phyloP scores from a whole-genome alignment of 2,888 invertebrate species.

The Hylaea fasciaria region DNA sequence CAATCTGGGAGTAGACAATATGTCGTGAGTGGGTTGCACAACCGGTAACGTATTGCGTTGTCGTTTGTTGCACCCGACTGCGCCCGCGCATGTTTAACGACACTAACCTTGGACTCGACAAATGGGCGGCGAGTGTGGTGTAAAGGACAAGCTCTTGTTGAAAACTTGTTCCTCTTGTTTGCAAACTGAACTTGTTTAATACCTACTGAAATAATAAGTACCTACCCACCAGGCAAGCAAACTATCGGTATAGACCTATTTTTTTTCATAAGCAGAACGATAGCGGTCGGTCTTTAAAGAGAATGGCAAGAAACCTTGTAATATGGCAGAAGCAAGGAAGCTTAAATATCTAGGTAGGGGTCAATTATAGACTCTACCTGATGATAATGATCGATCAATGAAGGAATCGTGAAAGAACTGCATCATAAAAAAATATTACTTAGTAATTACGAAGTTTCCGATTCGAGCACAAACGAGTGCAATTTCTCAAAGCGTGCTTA shows the following conservation, averaged over 20 bases:
- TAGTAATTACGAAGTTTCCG: constrained; percentile 10
- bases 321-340: not conserved
- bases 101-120: constrained; percentile 64
- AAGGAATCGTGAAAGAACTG: constrained; percentile 21
- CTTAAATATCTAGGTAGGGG: not conserved
- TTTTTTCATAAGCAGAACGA: not conserved
- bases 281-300: constrained; percentile 3
- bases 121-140: constrained; percentile 43
- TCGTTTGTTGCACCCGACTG: constrained; percentile 56
- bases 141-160: constrained; percentile 35
- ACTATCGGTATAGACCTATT: not conserved
- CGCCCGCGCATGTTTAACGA: constrained; percentile 56
- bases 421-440: constrained; percentile 7
- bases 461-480: constrained; percentile 18
- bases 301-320: constrained; percentile 2
- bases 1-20: constrained; percentile 52
- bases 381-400: constrained; percentile 22
- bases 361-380: constrained; percentile 2
- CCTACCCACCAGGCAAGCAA: not conserved
- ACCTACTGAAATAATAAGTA: constrained; percentile 5
- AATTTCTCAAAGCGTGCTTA: constrained; percentile 14
- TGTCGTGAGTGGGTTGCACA: constrained; percentile 66
- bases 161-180: constrained; percentile 19
- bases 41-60: constrained; percentile 55
- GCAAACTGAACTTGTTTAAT: constrained; percentile 10